A percentile compares a stretch with the other conserved stretches of the same genome.
These are phyloP conservation scores for Lepilemur septentrionalis DNA, from an alignment of 2,797 vertebrate genomes.

Conservation along the genomic window DNA sequence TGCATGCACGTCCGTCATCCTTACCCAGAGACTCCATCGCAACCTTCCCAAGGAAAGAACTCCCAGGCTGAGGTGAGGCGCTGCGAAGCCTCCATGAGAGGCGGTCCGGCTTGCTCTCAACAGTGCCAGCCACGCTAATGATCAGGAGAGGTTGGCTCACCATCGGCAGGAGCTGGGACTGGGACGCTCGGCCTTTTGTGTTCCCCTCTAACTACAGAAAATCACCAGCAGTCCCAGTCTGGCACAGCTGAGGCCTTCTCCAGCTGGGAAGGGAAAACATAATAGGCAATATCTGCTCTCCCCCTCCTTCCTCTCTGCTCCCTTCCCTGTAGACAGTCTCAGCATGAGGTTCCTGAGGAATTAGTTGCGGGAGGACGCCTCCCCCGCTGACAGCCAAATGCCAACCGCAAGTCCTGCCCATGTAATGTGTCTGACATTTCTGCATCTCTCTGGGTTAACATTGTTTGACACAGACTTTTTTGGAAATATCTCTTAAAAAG, in stretches of 20 bases:
- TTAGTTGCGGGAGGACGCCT: constrained; percentile 83
- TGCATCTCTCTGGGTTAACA: constrained; percentile 84
- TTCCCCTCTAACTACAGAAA: constrained; percentile 58
- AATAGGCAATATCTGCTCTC: constrained; percentile 78
- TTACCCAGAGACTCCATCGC: constrained; percentile 15
- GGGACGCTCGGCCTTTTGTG: constrained; percentile 50
- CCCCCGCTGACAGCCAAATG: constrained; percentile 88
- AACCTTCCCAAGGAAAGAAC: constrained; percentile 62
- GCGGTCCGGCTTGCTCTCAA: background rate
- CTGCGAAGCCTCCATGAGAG: constrained; percentile 23
- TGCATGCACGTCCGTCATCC: background rate
- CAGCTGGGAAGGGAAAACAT: constrained; percentile 65
- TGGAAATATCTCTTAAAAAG: constrained; percentile 73
- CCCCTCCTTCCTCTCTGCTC: constrained; percentile 48
- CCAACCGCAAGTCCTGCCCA: constrained; percentile 84
- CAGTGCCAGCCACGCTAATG: constrained; percentile 50
- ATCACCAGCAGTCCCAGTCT: constrained; percentile 59
- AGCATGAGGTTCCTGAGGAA: constrained; percentile 86
- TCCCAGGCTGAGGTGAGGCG: constrained; percentile 16
- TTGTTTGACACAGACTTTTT: constrained; percentile 82
- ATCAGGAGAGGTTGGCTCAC: constrained; percentile 50
- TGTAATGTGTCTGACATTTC: constrained; percentile 88
- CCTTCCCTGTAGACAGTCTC: constrained; percentile 83
- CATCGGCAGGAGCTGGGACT: constrained; percentile 7
- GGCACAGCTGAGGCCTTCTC: constrained; percentile 73